Evolutionary conservation across 2,797 vertebrate species (phyloP).

Genomic region (Dryobates pubescens): DNA sequence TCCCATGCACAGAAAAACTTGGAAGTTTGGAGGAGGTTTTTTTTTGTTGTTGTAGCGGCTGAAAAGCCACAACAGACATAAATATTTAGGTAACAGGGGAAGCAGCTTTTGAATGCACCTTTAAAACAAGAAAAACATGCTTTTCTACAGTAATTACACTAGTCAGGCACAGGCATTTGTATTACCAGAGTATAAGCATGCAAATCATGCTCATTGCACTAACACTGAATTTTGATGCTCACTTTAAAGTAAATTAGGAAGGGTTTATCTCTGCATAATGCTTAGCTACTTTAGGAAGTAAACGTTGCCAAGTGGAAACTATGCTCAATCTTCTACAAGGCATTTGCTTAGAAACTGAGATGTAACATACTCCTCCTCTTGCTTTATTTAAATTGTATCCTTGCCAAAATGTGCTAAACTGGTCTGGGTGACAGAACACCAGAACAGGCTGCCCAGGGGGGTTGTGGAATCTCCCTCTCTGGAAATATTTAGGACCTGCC

Average conservation of each 20-base stretch:
- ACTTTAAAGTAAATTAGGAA: neutral
- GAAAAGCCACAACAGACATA: conserved; percentile 39
- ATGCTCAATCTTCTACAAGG: neutral
- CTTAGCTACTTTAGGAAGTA: neutral
- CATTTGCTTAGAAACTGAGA: neutral
- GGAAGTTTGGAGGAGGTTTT: fast-evolving
- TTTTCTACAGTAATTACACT: neutral
- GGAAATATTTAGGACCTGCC: too few species aligned
- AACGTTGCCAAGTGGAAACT: neutral
- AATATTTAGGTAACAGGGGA: conserved; percentile 25
- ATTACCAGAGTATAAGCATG: neutral
- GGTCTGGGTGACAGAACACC: neutral
- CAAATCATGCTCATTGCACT: neutral
- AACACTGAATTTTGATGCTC: neutral
- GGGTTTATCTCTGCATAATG: neutral
- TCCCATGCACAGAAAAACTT: neutral
- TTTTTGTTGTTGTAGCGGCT: neutral
- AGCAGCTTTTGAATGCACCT: neutral
- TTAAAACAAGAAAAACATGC: neutral
- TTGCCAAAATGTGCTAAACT: neutral
- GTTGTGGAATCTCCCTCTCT: too few species aligned
- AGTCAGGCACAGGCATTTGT: neutral
- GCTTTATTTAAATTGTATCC: conserved; percentile 20
- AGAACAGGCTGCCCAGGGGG: too few species aligned
- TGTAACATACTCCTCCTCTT: neutral